Evolutionary conservation across 2,113 vertebrate species (phyloP).

Genomic region (Oreotrochilus melanogaster): DNA sequence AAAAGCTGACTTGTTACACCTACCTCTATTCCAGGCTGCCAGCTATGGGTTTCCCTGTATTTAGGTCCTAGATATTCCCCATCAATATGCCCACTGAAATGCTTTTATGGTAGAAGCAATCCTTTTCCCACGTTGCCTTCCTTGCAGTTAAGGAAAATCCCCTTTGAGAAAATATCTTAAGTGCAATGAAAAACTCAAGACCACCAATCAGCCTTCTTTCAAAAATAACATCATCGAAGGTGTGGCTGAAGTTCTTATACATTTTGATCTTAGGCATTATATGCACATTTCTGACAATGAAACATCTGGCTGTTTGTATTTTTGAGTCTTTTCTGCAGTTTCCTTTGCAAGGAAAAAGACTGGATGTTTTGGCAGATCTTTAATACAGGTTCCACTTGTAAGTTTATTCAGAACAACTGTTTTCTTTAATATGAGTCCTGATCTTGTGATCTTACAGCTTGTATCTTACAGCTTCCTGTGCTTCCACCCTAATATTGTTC

Average conservation of each 20-base stretch:
- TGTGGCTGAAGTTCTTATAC: background rate
- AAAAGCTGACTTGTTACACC: slow-evolving; percentile 38
- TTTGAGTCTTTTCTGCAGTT: slow-evolving; percentile 21
- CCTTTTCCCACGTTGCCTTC: background rate
- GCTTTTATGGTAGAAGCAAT: background rate
- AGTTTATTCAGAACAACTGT: slow-evolving; percentile 17
- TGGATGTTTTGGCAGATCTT: slow-evolving; percentile 40
- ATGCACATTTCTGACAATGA: background rate
- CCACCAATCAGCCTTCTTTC: background rate
- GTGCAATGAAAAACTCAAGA: background rate
- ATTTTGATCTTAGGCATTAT: slow-evolving; percentile 3
- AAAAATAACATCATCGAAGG: background rate
- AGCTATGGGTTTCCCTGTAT: background rate
- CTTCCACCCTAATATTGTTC: slow-evolving; percentile 14
- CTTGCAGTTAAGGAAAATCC: slow-evolving; percentile 8
- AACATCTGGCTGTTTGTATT: background rate
- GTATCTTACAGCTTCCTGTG: background rate
- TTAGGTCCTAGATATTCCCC: slow-evolving; percentile 46
- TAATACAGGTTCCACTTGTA: background rate
- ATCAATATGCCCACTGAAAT: background rate
- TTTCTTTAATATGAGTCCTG: slow-evolving; percentile 14
- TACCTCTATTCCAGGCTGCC: slow-evolving; percentile 41
- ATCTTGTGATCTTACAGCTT: background rate
- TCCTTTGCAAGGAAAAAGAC: background rate
- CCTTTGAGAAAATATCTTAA: background rate